These are phyloP conservation scores for Loxodonta africana DNA, from an alignment of 2,113 vertebrate species.

Conservation along the genomic window DNA sequence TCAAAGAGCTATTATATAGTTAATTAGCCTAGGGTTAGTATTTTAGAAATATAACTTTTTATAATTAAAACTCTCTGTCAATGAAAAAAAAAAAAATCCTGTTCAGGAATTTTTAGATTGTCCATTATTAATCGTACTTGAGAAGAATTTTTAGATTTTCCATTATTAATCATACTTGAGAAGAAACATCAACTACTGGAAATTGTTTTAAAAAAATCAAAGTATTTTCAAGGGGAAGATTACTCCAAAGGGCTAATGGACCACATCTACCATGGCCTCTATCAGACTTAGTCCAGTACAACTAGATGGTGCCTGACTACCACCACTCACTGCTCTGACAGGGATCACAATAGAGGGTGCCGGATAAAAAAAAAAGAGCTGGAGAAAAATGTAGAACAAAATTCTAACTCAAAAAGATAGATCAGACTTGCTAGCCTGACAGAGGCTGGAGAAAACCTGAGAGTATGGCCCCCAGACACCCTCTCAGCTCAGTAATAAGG, in stretches of 20 bases:
- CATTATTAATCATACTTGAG: neutral
- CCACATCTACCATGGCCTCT: too few relatives aligned
- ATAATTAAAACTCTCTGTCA: neutral
- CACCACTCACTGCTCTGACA: too few relatives aligned
- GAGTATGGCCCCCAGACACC: too few relatives aligned
- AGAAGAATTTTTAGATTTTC: conserved; percentile 18
- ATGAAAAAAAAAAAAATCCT: neutral
- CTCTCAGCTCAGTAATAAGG: too few relatives aligned
- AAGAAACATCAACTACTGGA: conserved; percentile 30
- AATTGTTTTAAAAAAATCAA: neutral
- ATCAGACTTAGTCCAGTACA: too few relatives aligned
- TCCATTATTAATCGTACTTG: neutral
- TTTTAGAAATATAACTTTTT: neutral
- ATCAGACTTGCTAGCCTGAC: too few relatives aligned
- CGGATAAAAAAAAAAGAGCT: too few relatives aligned
- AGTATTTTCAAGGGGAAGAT: neutral
- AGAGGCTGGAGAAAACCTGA: too few relatives aligned
- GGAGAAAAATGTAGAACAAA: too few relatives aligned
- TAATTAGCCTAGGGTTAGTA: neutral
- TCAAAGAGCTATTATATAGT: neutral
- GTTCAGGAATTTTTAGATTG: neutral
- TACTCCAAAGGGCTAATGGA: neutral
- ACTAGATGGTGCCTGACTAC: too few relatives aligned
- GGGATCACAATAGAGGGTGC: too few relatives aligned
- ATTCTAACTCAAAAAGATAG: too few relatives aligned